Evolutionary conservation across 2,888 invertebrate species (phyloP), one percentile per base, ranked within the genome.

Genomic region (Phyllotreta striolata): DNA sequence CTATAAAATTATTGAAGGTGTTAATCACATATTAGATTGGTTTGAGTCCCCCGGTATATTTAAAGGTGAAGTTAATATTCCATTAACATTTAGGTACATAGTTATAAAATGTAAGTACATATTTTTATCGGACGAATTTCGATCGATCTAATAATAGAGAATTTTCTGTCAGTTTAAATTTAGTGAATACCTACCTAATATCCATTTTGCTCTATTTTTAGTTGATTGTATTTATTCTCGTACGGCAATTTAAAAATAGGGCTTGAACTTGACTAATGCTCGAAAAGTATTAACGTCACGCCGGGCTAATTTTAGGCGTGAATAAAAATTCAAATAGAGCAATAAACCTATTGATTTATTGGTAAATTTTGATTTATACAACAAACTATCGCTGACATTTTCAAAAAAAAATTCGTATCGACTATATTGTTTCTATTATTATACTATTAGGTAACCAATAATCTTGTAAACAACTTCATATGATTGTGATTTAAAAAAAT

Each of bases 221-320:
- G 57, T 14, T 7, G 24, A 47, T 57, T 24, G 38, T 57, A 47
- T 47, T 47, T 57, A 57, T 57, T 57, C 47, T 47, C 57, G 57
- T 57, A 44, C 44, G 37, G 3, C 44, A 6, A 10, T 57, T 57
- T 57, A 57, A 57, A 57, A 57, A 57, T 57, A 47, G 57, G 14
- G 5, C 47, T 47, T 57, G 57, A 57, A 57, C 57, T 57, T 57
- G 57, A 57, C 44, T 57, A 40, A 56, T 38, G 7, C 12, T 55
- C 10, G 13, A 55, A 55, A 39, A 8, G 13, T 3, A 43, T n/a
- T 39, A 24, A 37, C 56, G 46, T 56, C 56, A 56, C 43, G n/a
- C 24, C 14, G 39, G 6, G 6, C n/a, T 55, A 55, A 43, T 10
- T 55, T 55, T 55, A 55, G 46, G 14, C 8, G 38, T 38, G 56